Evolutionary conservation across 2,113 vertebrate species (phyloP).

Genomic region (Chionomys nivalis): DNA sequence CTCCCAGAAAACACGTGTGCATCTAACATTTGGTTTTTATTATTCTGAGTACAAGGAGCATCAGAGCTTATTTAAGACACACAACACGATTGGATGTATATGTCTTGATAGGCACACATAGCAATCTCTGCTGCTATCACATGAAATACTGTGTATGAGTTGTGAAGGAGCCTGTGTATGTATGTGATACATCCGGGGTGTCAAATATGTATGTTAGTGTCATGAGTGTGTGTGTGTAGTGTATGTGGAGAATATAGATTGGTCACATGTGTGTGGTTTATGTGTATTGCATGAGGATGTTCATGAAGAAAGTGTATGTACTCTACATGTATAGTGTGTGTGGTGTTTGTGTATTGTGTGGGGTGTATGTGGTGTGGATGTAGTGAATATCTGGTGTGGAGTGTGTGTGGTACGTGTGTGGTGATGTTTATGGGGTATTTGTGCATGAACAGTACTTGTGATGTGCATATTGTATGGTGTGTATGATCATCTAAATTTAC

Average conservation of each 20-base stretch:
- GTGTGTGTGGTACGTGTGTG: neutral
- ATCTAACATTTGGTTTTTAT: neutral
- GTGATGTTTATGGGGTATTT: neutral
- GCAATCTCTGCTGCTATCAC: too few relatives aligned
- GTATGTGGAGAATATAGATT: neutral
- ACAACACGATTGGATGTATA: accelerated
- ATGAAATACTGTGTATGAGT: neutral
- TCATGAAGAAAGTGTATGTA: neutral
- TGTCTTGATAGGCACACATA: neutral
- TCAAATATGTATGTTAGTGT: neutral
- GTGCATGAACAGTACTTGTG: too few relatives aligned
- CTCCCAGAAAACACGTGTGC: neutral
- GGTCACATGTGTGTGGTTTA: neutral
- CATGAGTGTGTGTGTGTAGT: too few relatives aligned
- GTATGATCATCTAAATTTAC: neutral
- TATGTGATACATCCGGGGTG: neutral
- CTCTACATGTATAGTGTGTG: neutral
- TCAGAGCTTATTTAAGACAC: neutral
- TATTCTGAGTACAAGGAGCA: accelerated
- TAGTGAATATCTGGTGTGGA: neutral
- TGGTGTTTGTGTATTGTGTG: neutral
- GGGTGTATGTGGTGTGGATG: neutral
- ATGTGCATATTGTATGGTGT: neutral
- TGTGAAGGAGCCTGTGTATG: neutral
- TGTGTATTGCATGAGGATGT: neutral